A percentile compares a stretch with the other conserved stretches of the same genome.
Evolutionary conservation across 2,113 vertebrate species (phyloP).

Genomic region (Laticauda laticaudata): DNA sequence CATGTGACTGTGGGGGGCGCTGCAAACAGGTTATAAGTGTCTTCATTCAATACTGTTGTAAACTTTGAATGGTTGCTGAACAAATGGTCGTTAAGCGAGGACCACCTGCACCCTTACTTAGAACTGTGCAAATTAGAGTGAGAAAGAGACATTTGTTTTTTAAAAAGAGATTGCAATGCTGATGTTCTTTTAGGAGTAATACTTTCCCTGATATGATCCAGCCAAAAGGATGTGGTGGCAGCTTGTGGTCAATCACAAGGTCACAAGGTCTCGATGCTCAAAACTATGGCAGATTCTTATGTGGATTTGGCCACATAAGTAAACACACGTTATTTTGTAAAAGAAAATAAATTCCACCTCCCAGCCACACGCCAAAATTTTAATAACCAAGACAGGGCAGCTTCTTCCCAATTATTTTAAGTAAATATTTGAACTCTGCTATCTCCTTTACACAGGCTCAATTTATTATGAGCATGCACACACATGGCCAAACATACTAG

Average conservation of each 20-base stretch:
- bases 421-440: conserved; percentile 61
- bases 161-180: neutral
- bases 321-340: conserved; percentile 43
- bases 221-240: neutral
- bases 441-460: conserved; percentile 43
- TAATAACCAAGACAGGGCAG: conserved; percentile 46
- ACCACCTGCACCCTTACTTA: neutral
- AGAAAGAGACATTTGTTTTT: neutral
- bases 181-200: neutral
- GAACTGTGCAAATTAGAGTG: neutral
- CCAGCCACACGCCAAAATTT: conserved; percentile 50
- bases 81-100: neutral
- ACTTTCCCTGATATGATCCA: neutral
- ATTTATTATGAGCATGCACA: neutral
- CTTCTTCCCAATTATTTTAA: conserved; percentile 57
- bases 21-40: neutral
- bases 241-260: conserved; percentile 29
- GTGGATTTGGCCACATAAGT: conserved; percentile 36
- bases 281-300: neutral
- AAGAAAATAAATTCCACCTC: conserved; percentile 52
- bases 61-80: neutral
- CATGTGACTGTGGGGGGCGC: neutral
- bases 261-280: neutral
- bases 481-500: conserved; percentile 33
- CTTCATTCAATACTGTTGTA: neutral